Conservation (phyloP, 2,888 invertebrate species). For the Megamerina dolium region DNA sequence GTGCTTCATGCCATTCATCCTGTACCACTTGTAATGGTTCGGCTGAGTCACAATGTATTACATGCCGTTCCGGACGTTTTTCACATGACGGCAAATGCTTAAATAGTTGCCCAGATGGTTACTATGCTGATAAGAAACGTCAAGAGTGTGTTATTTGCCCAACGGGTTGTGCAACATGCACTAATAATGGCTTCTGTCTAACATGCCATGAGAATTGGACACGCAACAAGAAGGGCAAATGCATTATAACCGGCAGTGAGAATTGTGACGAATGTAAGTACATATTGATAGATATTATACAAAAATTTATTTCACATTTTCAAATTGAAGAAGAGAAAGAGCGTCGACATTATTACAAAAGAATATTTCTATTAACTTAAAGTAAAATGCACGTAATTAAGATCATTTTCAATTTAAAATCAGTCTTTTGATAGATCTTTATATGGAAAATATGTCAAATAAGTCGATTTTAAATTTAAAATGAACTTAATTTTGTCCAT, state of each 20-base stretch:
- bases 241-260: slow-evolving; percentile 64
- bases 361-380: too few relatives aligned
- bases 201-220: slow-evolving; percentile 70
- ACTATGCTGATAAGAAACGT: slow-evolving; percentile 70
- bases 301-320: too few relatives aligned
- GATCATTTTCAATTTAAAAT: too few relatives aligned
- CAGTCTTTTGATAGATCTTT: too few relatives aligned
- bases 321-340: too few relatives aligned
- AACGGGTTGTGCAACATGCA: slow-evolving; percentile 70
- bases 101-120: slow-evolving; percentile 65
- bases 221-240: slow-evolving; percentile 68
- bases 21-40: slow-evolving; percentile 78
- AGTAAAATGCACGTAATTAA: too few relatives aligned
- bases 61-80: slow-evolving; percentile 68
- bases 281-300: not conserved
- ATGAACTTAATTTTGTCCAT: too few relatives aligned
- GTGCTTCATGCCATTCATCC: slow-evolving; percentile 70
- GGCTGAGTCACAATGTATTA: slow-evolving; percentile 71
- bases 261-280: slow-evolving; percentile 62
- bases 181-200: slow-evolving; percentile 64
- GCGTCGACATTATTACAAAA: too few relatives aligned
- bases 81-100: slow-evolving; percentile 68
- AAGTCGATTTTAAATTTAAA: too few relatives aligned
- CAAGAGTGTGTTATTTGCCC: slow-evolving; percentile 74
- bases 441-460: too few relatives aligned